phyloP scores from a whole-genome alignment of 1,140 invertebrate species.

The Glossosoma conforme region DNA sequence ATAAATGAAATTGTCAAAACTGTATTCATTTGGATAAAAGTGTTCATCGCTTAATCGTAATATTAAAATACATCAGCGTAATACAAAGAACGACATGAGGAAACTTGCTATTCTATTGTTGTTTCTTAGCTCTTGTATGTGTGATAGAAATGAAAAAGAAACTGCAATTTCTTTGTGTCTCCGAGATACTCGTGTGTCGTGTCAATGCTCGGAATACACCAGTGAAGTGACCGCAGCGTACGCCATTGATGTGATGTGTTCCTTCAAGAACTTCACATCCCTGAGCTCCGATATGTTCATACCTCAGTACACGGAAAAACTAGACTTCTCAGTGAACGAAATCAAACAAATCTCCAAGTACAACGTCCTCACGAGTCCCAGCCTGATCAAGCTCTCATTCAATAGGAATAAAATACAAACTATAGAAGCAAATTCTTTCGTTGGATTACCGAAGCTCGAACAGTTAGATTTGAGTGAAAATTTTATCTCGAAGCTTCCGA shows the following conservation, averaged over 20 bases:
- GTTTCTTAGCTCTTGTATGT: too few species aligned
- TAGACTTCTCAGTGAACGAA: constrained; percentile 43
- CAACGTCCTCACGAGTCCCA: constrained; percentile 7
- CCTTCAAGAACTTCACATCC: constrained; percentile 33
- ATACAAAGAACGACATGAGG: too few species aligned
- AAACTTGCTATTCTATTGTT: too few species aligned
- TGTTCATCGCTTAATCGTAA: too few species aligned
- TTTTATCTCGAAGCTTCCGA: constrained; percentile 41
- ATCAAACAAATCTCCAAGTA: constrained; percentile 29
- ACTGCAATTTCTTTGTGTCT: constrained; percentile 10
- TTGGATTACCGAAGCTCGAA: constrained; percentile 43
- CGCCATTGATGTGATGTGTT: constrained; percentile 38
- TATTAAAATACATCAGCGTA: too few species aligned
- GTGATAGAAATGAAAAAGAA: constrained; percentile 1
- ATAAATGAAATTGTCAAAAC: too few species aligned
- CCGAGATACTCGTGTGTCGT: constrained; percentile 4
- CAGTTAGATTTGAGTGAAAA: constrained; percentile 52
- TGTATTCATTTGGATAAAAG: too few species aligned
- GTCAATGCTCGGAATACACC: constrained; percentile 12
- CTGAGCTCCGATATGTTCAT: constrained; percentile 32
- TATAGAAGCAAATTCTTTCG: constrained; percentile 39
- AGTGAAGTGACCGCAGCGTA: constrained; percentile 32
- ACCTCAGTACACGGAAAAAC: constrained; percentile 34
- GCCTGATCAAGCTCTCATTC: constrained; percentile 33
- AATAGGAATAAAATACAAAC: constrained; percentile 42